These are phyloP conservation scores for Calcarius lapponicus DNA, from an alignment of 2,797 vertebrate species.

Conservation along the genomic window DNA sequence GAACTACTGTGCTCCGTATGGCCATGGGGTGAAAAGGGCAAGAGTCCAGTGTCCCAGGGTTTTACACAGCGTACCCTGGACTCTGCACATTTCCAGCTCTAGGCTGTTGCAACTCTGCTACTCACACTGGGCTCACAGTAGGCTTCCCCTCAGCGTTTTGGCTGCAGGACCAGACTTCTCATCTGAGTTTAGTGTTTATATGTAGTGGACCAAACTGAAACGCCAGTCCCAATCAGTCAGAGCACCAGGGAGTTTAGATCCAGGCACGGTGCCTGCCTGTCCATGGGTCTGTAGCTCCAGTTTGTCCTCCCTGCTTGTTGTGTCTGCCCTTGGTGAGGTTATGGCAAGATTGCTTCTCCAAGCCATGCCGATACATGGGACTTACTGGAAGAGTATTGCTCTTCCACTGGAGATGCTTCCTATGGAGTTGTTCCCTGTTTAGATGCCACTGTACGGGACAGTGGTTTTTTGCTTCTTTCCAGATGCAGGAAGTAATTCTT, in stretches of 20 bases:
- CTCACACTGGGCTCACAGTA: not conserved
- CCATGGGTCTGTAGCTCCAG: not conserved
- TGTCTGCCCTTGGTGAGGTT: not conserved
- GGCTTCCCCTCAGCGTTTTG: not conserved
- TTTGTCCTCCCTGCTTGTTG: not conserved
- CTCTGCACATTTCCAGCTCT: not conserved
- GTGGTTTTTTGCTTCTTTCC: not conserved
- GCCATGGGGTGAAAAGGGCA: not conserved
- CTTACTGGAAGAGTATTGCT: not conserved
- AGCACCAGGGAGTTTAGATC: not conserved
- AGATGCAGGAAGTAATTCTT: not conserved
- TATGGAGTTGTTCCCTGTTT: not conserved
- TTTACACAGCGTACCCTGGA: not conserved
- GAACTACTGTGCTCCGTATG: not conserved
- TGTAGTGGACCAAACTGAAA: slow-evolving; percentile 15
- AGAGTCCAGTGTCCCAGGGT: not conserved
- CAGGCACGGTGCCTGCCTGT: not conserved
- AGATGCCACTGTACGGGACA: not conserved
- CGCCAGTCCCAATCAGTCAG: not conserved
- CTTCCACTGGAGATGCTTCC: not conserved
- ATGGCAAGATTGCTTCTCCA: not conserved
- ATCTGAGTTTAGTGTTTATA: slow-evolving; percentile 10
- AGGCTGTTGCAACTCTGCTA: not conserved
- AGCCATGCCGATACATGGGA: fast-evolving
- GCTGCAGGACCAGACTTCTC: not conserved